Evolutionary conservation across 2,797 vertebrate genomes (phyloP).

Genomic region (Alosa sapidissima): DNA sequence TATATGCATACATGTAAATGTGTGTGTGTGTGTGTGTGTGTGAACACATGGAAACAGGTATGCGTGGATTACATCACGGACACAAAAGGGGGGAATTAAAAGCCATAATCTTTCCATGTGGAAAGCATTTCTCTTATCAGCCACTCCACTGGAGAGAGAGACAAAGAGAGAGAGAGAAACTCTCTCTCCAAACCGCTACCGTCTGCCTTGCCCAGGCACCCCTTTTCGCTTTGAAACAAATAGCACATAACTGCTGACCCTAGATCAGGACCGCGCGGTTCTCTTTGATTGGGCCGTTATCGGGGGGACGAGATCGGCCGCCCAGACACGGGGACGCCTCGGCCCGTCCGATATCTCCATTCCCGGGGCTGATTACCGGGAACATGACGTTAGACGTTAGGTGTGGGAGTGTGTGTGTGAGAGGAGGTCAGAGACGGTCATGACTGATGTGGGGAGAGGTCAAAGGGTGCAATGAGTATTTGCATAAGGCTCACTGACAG

Average conservation of each 20-base stretch:
- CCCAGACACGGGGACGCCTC: constrained; percentile 6
- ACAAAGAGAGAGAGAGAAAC: background rate
- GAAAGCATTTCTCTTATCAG: constrained; percentile 73
- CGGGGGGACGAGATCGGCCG: background rate
- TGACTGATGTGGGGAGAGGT: background rate
- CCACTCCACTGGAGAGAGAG: constrained; percentile 21
- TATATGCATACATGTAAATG: background rate
- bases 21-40: background rate
- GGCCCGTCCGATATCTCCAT: background rate
- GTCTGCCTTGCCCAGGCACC: constrained; percentile 50
- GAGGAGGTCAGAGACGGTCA: constrained; percentile 30
- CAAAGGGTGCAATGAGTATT: background rate
- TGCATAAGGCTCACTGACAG: background rate
- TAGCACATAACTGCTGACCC: constrained; percentile 26
- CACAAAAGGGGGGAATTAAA: background rate
- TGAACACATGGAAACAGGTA: constrained; percentile 20
- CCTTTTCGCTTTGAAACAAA: constrained; percentile 48
- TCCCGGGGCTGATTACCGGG: constrained; percentile 10
- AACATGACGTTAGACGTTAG: constrained; percentile 19
- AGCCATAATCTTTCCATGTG: constrained; percentile 61
- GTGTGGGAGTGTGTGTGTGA: background rate
- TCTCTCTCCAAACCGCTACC: constrained; percentile 62
- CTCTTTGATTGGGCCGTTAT: constrained; percentile 17
- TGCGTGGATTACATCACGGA: background rate
- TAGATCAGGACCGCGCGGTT: background rate